Percentiles rank a stretch among this genome's conserved stretches.
Evolutionary conservation across 2,113 vertebrate species (phyloP).

Genomic region (Sinocyclocheilus anophthalmus): DNA sequence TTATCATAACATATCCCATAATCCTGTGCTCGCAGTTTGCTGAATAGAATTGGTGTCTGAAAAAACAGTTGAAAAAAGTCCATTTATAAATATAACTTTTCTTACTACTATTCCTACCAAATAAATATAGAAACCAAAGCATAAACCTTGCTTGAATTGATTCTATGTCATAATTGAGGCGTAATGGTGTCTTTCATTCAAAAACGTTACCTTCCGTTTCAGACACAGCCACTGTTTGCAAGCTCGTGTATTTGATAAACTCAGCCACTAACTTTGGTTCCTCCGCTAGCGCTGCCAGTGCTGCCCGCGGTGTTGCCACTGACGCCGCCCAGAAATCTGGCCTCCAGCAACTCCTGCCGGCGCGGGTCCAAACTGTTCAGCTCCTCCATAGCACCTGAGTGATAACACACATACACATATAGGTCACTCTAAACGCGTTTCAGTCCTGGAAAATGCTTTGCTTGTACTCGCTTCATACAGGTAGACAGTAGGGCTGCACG

Average conservation of each 20-base stretch:
- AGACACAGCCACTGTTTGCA: neutral
- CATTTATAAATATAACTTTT: too few species aligned
- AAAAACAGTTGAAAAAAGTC: too few species aligned
- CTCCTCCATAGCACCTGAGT: conserved; percentile 96
- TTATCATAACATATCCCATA: too few species aligned
- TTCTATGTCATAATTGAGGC: too few species aligned
- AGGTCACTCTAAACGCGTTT: neutral
- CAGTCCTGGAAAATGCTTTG: neutral
- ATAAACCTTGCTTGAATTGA: too few species aligned
- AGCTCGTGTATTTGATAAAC: neutral
- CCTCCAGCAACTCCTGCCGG: conserved; percentile 96
- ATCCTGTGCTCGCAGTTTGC: too few species aligned
- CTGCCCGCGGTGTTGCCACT: conserved; percentile 92
- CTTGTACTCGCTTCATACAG: too few species aligned
- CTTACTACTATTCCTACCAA: too few species aligned
- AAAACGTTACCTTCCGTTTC: neutral
- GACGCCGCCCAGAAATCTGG: conserved; percentile 95
- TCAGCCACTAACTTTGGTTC: conserved; percentile 89
- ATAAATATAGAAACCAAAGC: too few species aligned
- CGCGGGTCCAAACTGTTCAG: conserved; percentile 99
- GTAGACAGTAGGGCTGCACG: too few species aligned
- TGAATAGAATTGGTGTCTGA: too few species aligned
- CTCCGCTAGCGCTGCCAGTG: conserved; percentile 94
- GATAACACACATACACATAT: conserved; percentile 20
- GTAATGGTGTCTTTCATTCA: neutral